These are phyloP conservation scores for Macroglossus sobrinus DNA, from an alignment of 2,113 vertebrate genomes.

Conservation along the genomic window DNA sequence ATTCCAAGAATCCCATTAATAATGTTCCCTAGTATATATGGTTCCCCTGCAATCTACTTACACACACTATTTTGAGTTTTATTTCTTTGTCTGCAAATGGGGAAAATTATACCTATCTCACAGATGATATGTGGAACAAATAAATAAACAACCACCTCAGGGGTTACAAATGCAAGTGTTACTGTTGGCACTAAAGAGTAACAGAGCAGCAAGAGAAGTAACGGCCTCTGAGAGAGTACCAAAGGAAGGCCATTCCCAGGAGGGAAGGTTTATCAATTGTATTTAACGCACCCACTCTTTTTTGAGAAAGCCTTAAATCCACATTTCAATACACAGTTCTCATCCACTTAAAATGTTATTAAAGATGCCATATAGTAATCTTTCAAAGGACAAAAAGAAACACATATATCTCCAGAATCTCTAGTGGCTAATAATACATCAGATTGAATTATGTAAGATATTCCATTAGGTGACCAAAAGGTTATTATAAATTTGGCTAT, in stretches of 20 bases:
- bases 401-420: not conserved
- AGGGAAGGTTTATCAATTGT: not conserved
- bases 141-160: not conserved
- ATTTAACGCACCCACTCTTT: not conserved
- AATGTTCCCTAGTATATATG: not conserved
- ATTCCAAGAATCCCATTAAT: not conserved
- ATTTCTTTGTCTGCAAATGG: not conserved
- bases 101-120: not conserved
- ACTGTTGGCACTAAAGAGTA: not conserved
- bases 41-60: not conserved
- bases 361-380: not conserved
- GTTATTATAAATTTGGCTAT: not conserved
- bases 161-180: not conserved
- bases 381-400: not conserved
- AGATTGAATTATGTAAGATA: not conserved
- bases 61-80: not conserved
- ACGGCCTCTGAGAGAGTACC: not conserved
- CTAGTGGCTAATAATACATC: not conserved
- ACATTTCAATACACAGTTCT: not conserved
- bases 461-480: not conserved
- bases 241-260: not conserved
- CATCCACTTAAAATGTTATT: not conserved
- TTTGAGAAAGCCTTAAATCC: not conserved
- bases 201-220: not conserved
- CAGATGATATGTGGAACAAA: not conserved